Evolutionary conservation across 2,797 vertebrate genomes (phyloP).

Genomic region (Ctenopoma multispine): DNA sequence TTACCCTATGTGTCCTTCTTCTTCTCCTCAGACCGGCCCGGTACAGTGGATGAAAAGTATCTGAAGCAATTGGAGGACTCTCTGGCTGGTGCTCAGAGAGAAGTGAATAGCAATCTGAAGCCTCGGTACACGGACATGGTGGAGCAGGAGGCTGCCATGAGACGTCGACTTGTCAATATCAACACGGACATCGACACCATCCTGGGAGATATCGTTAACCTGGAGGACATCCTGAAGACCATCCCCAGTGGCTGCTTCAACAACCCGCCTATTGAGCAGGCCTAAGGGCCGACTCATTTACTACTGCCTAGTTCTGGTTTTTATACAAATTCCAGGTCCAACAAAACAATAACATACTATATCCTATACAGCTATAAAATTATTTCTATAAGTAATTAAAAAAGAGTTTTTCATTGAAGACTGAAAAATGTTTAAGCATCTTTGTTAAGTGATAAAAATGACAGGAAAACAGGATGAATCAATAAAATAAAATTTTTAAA

Average conservation of each 20-base stretch:
- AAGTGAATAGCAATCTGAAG: conserved; percentile 80
- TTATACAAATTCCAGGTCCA: background rate
- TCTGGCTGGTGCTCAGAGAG: conserved; percentile 75
- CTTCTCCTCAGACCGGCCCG: conserved; percentile 78
- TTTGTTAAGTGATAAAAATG: no score
- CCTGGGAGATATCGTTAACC: conserved; percentile 88
- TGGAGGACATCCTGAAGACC: conserved; percentile 85
- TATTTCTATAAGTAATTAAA: no score
- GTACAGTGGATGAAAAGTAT: conserved; percentile 76
- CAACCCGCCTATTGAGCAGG: conserved; percentile 76
- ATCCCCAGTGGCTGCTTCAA: conserved; percentile 91
- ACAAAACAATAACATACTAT: background rate
- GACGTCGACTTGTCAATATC: conserved; percentile 70
- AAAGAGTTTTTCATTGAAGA: no score
- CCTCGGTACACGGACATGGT: conserved; percentile 83
- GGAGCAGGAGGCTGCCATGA: conserved; percentile 78
- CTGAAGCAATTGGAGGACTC: conserved; percentile 84
- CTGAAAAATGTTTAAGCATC: no score
- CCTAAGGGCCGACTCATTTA: conserved; percentile 35
- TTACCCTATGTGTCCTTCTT: background rate
- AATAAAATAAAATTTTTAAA: no score
- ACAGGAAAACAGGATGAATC: no score
- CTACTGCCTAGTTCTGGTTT: background rate
- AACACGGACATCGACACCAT: conserved; percentile 86
- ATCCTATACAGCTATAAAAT: no score